A percentile compares a stretch with the other conserved stretches of the same genome.
phyloP scores from a whole-genome alignment of 2,797 vertebrate genomes.

The Chaunax sp. region DNA sequence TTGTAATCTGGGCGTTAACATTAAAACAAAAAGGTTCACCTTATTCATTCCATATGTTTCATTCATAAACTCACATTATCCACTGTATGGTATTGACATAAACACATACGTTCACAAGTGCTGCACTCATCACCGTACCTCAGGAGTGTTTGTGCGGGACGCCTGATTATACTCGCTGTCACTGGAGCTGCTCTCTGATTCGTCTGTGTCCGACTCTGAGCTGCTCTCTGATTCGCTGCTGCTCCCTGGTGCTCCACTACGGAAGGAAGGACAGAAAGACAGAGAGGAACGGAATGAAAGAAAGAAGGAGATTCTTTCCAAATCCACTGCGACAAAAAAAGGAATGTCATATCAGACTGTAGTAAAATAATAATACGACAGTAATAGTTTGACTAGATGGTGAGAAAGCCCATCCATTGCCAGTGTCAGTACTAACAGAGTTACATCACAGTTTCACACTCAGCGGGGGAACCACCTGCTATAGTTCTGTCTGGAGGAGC shows the following conservation, averaged over 20 bases:
- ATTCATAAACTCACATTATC: not conserved
- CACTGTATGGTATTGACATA: not conserved
- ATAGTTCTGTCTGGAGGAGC: not conserved
- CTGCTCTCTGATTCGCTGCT: slow-evolving; percentile 93
- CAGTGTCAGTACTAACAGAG: not conserved
- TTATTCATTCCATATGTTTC: not conserved
- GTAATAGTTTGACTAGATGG: not conserved
- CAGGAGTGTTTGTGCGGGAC: slow-evolving; percentile 86
- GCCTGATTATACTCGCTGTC: slow-evolving; percentile 91
- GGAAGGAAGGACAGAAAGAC: slow-evolving; percentile 10
- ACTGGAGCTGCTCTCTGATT: slow-evolving; percentile 91
- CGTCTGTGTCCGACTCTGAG: slow-evolving; percentile 91
- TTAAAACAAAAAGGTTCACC: too few species aligned
- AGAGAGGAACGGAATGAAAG: not conserved
- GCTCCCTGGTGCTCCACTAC: slow-evolving; percentile 86
- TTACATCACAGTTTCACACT: not conserved
- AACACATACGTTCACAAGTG: not conserved
- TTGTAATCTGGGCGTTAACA: too few species aligned
- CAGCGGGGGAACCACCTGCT: not conserved
- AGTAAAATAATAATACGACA: slow-evolving; percentile 15
- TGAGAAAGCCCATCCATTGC: not conserved
- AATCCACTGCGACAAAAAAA: too few species aligned
- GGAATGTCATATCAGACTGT: not conserved
- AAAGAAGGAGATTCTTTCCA: not conserved
- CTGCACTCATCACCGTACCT: slow-evolving; percentile 77